Evolutionary conservation across 2,888 invertebrate genomes (phyloP).

Genomic region (Elegia similella): DNA sequence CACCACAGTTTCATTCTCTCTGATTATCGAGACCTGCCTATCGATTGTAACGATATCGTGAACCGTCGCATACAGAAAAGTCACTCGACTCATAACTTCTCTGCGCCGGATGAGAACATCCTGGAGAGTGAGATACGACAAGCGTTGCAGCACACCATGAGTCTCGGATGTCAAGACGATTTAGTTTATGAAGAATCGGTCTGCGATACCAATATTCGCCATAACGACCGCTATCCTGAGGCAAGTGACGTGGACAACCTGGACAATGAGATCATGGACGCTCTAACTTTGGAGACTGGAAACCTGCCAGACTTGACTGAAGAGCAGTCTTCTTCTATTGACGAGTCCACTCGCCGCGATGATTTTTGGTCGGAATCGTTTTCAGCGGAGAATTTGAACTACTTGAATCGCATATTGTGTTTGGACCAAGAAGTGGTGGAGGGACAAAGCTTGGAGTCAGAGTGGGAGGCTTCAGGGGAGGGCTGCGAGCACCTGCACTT

Average conservation of each 20-base stretch:
- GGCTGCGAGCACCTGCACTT: constrained; percentile 63
- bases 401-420: constrained; percentile 54
- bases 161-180: constrained; percentile 38
- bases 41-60: constrained; percentile 45
- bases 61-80: constrained; percentile 46
- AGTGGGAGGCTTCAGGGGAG: constrained; percentile 58
- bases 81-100: constrained; percentile 27
- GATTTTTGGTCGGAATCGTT: constrained; percentile 54
- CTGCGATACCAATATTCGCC: constrained; percentile 69
- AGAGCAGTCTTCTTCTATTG: constrained; percentile 64
- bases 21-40: constrained; percentile 24
- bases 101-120: constrained; percentile 28
- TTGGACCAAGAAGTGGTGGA: constrained; percentile 50
- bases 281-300: constrained; percentile 58
- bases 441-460: constrained; percentile 50
- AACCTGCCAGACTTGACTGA: constrained; percentile 67
- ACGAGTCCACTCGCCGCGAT: constrained; percentile 64
- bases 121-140: constrained; percentile 32
- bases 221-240: constrained; percentile 69
- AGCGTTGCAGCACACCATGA: constrained; percentile 38
- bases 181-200: constrained; percentile 34
- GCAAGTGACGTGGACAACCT: constrained; percentile 64
- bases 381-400: constrained; percentile 56
- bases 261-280: constrained; percentile 66
- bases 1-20: constrained; percentile 56